Conservation (phyloP, 2,113 vertebrate genomes). For the Nymphicus hollandicus region DNA sequence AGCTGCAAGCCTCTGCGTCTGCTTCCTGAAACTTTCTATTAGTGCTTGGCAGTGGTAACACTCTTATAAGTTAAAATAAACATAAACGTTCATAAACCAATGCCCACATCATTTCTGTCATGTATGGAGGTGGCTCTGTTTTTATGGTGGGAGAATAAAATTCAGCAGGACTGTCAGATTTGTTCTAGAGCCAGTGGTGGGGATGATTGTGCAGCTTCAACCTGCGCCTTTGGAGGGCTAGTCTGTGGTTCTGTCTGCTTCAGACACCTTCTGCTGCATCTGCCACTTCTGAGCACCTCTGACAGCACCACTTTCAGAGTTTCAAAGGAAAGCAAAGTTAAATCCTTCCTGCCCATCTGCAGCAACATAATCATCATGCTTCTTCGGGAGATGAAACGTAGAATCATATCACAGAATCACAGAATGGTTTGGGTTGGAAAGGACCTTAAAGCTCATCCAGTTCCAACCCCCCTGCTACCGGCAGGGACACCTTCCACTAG, state of each 20-base stretch:
- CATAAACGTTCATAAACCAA: background rate
- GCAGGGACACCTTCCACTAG: background rate
- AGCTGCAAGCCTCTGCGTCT: background rate
- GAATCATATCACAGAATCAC: background rate
- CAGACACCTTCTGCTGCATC: background rate
- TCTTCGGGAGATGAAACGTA: background rate
- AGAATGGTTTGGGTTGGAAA: background rate
- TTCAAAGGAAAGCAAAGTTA: background rate
- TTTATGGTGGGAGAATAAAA: background rate
- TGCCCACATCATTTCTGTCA: background rate
- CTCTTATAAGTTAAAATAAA: background rate
- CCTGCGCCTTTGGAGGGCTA: fast-evolving
- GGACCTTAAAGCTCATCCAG: background rate
- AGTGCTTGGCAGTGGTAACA: background rate
- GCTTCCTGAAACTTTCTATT: background rate
- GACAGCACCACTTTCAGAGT: background rate
- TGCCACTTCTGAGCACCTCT: background rate
- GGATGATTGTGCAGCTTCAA: background rate
- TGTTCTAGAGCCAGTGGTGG: background rate
- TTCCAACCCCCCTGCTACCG: background rate
- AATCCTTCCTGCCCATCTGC: background rate
- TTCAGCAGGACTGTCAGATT: background rate
- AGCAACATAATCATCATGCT: background rate
- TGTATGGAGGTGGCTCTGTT: background rate
- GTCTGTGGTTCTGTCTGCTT: background rate